phyloP scores from a whole-genome alignment of 2,797 vertebrate species.

The Arctocebus calabarensis region DNA sequence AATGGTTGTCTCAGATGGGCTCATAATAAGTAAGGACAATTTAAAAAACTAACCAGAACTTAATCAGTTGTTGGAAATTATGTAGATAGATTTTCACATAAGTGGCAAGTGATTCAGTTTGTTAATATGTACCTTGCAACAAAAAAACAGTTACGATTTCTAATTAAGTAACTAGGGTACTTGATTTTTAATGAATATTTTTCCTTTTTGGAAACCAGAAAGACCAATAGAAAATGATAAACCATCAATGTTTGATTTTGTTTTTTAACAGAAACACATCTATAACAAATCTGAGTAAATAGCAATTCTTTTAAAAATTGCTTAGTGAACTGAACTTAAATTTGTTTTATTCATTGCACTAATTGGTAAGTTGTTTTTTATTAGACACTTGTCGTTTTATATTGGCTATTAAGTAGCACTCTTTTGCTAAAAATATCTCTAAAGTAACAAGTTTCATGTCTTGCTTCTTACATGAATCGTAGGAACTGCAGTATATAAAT shows the following conservation, averaged over 20 bases:
- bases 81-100: neutral
- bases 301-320: neutral
- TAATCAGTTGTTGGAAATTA: neutral
- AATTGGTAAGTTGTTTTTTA: neutral
- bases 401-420: neutral
- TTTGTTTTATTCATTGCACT: neutral
- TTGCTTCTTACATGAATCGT: neutral
- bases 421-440: neutral
- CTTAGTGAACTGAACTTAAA: neutral
- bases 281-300: neutral
- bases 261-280: neutral
- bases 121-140: neutral
- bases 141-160: neutral
- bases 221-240: neutral
- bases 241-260: neutral
- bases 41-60: neutral
- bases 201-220: neutral
- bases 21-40: neutral
- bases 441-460: neutral
- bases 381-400: neutral
- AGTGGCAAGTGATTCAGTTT: neutral
- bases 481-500: neutral
- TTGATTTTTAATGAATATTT: neutral
- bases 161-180: neutral
- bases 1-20: neutral